Base-by-base conservation (phyloP, 1,140 invertebrate genomes). In the Drosophila lacteicornis region DNA sequence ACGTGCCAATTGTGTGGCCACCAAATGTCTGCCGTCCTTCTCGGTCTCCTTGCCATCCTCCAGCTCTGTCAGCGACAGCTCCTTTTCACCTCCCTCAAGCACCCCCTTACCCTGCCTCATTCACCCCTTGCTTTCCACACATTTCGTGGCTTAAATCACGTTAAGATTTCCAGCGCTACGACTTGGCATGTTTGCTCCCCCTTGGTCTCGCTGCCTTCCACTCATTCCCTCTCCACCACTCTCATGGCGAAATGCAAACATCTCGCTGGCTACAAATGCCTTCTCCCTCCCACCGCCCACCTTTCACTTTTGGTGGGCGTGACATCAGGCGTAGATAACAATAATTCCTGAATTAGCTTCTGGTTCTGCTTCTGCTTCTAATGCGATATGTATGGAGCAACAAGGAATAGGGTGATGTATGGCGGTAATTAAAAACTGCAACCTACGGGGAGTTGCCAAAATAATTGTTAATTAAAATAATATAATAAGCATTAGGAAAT, bases 1-100 rank as follows among this genome's bases (percentile, higher is more conserved):
- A 83, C 81, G 80, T 83, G 80, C 76, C 81, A 83, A 83, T 83
- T 83, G 76, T 80, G 76, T 42, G 81, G 76, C 79, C 81, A 82
- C 49, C 57, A 80, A 82, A 58, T 80, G 75, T 65, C 76, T 67
- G 55, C 15, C 46, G 53, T 30, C 38, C 36, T 22, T 33, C 19
- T 25, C 8, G 40, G 19, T 36, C 11, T 13, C 57, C 25, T 47
- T 7, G 19, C 12, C 49, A 47, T 25, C 51, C 9, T 36, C 27
- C 38, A 36, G 33, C 46, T 42, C 56, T 75, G 70, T 69, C 74
- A 82, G 42, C 80, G 25, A 1, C 74, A 60, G 33, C 65, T 46
- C 50, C 46, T 46, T 49, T 22, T 38, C 40, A n/a, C 45, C 51
- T 46, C 55, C 59, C 47, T n/a, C n/a, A 5, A 12, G 13, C 22